These are phyloP conservation scores for Drosophila ambigua DNA, from an alignment of 1,140 invertebrate genomes.

Conservation along the genomic window DNA sequence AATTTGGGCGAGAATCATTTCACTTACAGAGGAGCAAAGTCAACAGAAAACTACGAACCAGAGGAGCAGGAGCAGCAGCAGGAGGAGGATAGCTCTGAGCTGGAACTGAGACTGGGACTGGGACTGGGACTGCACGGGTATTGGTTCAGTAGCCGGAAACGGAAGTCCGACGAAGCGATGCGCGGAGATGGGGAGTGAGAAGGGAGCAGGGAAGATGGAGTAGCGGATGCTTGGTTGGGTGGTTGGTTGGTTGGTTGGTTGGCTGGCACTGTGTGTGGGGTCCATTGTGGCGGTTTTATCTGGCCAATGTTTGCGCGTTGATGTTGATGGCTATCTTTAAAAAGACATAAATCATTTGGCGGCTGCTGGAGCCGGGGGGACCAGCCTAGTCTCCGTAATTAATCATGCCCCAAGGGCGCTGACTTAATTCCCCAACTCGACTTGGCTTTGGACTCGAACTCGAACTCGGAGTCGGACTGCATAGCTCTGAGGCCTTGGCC, in stretches of 20 bases:
- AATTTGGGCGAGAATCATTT: slow-evolving; percentile 66
- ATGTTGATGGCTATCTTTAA: slow-evolving; percentile 81
- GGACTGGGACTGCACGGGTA: not conserved
- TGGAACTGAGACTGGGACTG: too few species aligned
- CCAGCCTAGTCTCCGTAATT: slow-evolving; percentile 49
- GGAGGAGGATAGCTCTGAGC: not conserved
- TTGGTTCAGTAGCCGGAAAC: slow-evolving; percentile 49
- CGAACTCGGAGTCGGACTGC: slow-evolving; percentile 19
- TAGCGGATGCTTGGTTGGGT: not conserved
- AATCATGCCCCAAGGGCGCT: slow-evolving; percentile 69
- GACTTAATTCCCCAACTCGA: slow-evolving; percentile 66
- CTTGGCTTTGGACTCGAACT: too few species aligned
- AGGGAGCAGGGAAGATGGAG: not conserved
- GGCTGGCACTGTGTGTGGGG: slow-evolving; percentile 17
- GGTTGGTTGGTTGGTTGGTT: not conserved
- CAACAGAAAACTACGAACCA: slow-evolving; percentile 30
- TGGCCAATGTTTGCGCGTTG: slow-evolving; percentile 67
- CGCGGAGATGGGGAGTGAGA: slow-evolving; percentile 1
- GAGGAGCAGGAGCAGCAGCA: not conserved
- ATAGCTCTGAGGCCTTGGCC: slow-evolving; percentile 46
- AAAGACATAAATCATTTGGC: slow-evolving; percentile 74
- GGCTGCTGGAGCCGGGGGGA: not conserved
- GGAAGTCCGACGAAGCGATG: slow-evolving; percentile 45
- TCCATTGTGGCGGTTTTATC: slow-evolving; percentile 71
- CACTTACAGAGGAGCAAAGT: slow-evolving; percentile 55